These are phyloP conservation scores for Sphaerodactylus townsendi DNA, from an alignment of 2,113 vertebrate genomes.

Conservation along the genomic window DNA sequence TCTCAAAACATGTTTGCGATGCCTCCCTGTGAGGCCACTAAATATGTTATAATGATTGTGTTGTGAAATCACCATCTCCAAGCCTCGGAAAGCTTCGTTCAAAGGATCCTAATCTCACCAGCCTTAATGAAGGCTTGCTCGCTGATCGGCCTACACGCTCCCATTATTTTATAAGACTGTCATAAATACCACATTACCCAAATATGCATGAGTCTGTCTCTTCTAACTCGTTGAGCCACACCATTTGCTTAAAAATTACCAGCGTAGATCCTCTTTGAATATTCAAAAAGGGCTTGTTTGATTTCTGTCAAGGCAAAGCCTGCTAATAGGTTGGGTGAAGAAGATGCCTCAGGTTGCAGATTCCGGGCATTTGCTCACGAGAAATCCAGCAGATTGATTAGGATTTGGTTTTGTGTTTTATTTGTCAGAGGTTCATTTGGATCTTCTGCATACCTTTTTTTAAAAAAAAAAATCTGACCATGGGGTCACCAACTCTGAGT, in stretches of 20 bases:
- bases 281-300: neutral
- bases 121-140: conserved; percentile 7
- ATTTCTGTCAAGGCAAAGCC: neutral
- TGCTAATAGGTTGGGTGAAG: neutral
- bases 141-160: conserved; percentile 46
- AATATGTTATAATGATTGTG: neutral
- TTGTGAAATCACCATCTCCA: conserved; percentile 16
- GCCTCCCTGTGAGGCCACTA: neutral
- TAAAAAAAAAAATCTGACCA: no score
- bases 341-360: neutral
- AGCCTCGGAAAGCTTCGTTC: conserved; percentile 34
- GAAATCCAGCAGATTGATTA: neutral
- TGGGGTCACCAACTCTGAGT: no score
- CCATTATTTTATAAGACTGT: conserved; percentile 56
- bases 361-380: neutral
- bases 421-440: neutral
- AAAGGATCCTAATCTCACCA: conserved; percentile 33
- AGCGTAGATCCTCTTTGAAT: neutral
- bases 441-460: neutral
- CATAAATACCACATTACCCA: conserved; percentile 39
- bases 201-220: conserved; percentile 54
- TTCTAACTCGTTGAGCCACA: conserved; percentile 54
- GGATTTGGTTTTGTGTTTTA: neutral
- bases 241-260: conserved; percentile 35
- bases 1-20: conserved; percentile 16